phyloP scores from a whole-genome alignment of 2,113 vertebrate genomes.

The Thinocorus orbignyianus region DNA sequence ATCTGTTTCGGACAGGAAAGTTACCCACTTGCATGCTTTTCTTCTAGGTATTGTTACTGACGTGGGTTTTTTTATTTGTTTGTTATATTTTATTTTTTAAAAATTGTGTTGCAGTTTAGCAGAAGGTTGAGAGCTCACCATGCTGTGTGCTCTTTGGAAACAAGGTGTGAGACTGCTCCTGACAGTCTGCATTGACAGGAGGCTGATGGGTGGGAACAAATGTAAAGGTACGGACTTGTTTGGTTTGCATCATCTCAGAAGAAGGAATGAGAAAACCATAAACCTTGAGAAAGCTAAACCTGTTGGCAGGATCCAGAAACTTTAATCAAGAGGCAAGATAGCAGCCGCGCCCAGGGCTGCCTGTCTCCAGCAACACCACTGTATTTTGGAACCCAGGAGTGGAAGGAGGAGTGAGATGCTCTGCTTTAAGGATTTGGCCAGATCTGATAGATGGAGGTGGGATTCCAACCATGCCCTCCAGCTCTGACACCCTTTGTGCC shows the following conservation, averaged over 20 bases:
- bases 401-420: background rate
- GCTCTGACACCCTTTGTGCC: background rate
- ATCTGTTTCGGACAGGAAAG: background rate
- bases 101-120: rapidly evolving
- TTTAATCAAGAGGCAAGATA: background rate
- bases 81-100: background rate
- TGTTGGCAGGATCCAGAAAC: background rate
- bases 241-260: slow-evolving; percentile 8
- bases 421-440: background rate
- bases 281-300: slow-evolving; percentile 34
- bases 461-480: background rate
- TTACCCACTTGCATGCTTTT: background rate
- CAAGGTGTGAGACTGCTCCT: background rate
- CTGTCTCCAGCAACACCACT: background rate
- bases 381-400: background rate
- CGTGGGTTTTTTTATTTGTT: background rate
- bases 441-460: background rate
- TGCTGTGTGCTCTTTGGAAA: background rate
- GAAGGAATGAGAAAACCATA: background rate
- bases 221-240: slow-evolving; percentile 1
- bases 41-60: background rate
- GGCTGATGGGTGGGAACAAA: background rate
- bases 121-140: rapidly evolving
- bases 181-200: background rate
- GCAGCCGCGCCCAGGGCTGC: background rate